These are phyloP conservation scores for Drosophila mulleri DNA, from an alignment of 2,888 invertebrate genomes.

Conservation along the genomic window DNA sequence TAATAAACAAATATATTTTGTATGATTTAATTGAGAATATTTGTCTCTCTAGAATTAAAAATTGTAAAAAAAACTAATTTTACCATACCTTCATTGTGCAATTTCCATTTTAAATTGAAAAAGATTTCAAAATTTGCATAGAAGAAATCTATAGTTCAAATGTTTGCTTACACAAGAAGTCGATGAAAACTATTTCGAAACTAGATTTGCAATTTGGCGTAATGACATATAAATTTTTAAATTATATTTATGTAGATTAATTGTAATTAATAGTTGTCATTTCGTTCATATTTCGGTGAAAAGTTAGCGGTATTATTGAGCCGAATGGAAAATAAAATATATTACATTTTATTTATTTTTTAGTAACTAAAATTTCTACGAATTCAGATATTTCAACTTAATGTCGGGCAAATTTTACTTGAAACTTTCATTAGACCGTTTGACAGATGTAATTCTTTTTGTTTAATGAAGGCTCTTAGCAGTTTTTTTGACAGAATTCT, in stretches of 20 bases:
- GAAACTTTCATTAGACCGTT: not conserved
- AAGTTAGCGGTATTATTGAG: too few species aligned
- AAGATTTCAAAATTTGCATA: not conserved
- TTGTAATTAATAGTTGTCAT: too few species aligned
- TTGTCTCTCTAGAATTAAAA: not conserved
- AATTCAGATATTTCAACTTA: too few species aligned
- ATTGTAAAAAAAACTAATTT: not conserved
- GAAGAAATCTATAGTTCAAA: not conserved
- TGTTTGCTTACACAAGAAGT: not conserved
- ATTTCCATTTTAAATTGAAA: not conserved
- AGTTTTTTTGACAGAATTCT: constrained; percentile 30
- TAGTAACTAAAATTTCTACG: not conserved
- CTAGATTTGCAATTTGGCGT: not conserved
- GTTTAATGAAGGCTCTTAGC: constrained; percentile 10
- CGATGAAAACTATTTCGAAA: not conserved
- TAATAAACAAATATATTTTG: not conserved
- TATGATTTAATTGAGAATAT: not conserved
- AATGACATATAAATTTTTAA: not conserved
- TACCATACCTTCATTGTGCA: not conserved
- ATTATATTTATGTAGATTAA: not conserved
- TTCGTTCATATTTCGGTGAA: too few species aligned
- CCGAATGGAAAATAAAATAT: too few species aligned
- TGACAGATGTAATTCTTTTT: constrained; percentile 14
- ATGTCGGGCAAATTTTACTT: not conserved
- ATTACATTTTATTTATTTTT: too few species aligned